Evolutionary conservation across 2,888 invertebrate species (phyloP), one percentile per base, ranked within the genome.

Genomic region (Melanchra persicariae): DNA sequence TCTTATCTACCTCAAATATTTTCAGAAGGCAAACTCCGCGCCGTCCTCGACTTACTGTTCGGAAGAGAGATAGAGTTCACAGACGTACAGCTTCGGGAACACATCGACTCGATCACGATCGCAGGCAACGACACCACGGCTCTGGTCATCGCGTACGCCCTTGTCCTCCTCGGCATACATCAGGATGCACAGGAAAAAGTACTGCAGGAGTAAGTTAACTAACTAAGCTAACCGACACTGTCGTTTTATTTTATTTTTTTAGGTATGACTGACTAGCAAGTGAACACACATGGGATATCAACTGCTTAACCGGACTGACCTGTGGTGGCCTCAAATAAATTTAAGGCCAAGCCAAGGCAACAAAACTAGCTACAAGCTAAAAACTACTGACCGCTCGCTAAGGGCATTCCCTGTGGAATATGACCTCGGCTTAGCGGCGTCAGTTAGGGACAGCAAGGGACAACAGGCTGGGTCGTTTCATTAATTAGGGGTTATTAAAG

Each of bases 71-170:
- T 91, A 3, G 93, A 95, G 70, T 96, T 97, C 58, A 96, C 96
- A 0, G 93, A 96, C 82, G 92, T 95, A 67, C 96, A 97, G 79
- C 89, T 97, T 2, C 89, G 96, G 24, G 96, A 97, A 79, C 97
- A 97, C 89, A 96, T 97, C 8, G 96, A 96, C 84, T 96, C 97
- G 0, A 96, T 97, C 85, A 96, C 97, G 73, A 95, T 97, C 45
- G 97, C 96, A 24, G 97, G 97, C 69, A 95, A 96, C 82, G 95
- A 96, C 83, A 96, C 96, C 52, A 96, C 96, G 0, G 93, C 96
- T 1, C 90, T 95, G 1, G 95, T 94, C 55, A 94, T 95, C 60
- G 92, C 95, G 1, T 96, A 95, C 86, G 92, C 94, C 2, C 85
- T 96, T 30, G 92, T 95, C 45, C 89, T 96, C 47, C 90, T 96